phyloP scores from a whole-genome alignment of 2,113 vertebrate species.

The Myrmophylax atrothorax region DNA sequence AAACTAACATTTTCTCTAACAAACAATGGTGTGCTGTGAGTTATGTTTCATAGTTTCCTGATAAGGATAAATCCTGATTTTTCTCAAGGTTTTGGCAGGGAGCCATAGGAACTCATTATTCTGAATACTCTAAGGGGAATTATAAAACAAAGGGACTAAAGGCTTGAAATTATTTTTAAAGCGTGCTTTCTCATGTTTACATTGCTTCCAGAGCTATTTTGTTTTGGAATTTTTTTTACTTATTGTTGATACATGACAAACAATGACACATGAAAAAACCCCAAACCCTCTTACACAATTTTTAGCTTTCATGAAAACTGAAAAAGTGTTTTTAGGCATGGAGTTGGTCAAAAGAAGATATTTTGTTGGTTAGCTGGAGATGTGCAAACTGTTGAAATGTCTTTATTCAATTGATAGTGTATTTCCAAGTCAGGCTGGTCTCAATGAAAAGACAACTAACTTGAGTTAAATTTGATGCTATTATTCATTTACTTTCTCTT shows the following conservation, averaged over 20 bases:
- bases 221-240: background rate
- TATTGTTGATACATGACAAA: background rate
- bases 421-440: background rate
- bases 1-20: background rate
- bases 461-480: background rate
- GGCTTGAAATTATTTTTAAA: constrained; percentile 28
- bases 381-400: background rate
- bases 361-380: background rate
- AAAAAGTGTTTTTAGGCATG: background rate
- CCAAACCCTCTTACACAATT: background rate
- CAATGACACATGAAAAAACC: background rate
- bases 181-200: background rate
- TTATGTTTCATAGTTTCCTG: constrained; percentile 36
- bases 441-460: background rate
- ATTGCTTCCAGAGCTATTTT: background rate
- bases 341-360: background rate
- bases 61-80: background rate
- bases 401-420: background rate
- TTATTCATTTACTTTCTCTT: background rate
- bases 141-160: constrained; percentile 29
- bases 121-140: constrained; percentile 15
- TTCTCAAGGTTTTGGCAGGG: constrained; percentile 35
- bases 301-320: background rate
- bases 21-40: background rate
- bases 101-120: constrained; percentile 45